Evolutionary conservation across 2,888 invertebrate species (phyloP).

Genomic region (Colletes collaris): DNA sequence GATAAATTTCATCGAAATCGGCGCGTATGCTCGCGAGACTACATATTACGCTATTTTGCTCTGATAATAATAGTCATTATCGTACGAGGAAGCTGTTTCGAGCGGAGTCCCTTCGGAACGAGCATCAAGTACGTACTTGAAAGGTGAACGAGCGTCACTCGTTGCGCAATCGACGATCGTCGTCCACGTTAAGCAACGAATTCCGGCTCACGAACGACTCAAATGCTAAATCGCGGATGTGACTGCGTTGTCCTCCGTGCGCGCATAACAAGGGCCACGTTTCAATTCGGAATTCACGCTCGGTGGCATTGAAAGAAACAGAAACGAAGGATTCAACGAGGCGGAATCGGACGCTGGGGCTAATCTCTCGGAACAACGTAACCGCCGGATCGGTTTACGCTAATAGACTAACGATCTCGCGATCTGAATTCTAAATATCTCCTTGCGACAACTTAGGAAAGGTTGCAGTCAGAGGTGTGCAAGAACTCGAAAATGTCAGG

Average conservation of each 20-base stretch:
- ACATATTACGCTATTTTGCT: too few relatives aligned
- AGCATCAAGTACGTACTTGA: slow-evolving; percentile 46
- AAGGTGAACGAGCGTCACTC: slow-evolving; percentile 53
- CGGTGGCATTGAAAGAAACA: slow-evolving; percentile 58
- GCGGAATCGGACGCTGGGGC: slow-evolving; percentile 29
- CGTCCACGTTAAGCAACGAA: slow-evolving; percentile 67
- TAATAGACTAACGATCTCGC: slow-evolving; percentile 12
- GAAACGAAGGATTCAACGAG: slow-evolving; percentile 38
- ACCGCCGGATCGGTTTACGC: slow-evolving; percentile 36
- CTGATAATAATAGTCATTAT: neutral
- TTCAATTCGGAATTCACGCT: slow-evolving; percentile 57
- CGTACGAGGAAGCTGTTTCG: slow-evolving; percentile 3
- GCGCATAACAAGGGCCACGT: slow-evolving; percentile 41
- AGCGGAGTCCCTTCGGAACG: slow-evolving; percentile 9
- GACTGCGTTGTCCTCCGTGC: slow-evolving; percentile 16
- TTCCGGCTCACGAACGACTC: slow-evolving; percentile 61
- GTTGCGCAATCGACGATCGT: slow-evolving; percentile 66
- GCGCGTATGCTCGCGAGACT: too few relatives aligned
- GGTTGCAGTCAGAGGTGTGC: neutral
- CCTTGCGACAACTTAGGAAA: slow-evolving; percentile 5
- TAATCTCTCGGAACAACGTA: slow-evolving; percentile 44
- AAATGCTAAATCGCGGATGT: slow-evolving; percentile 70
- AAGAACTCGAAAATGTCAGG: too few relatives aligned
- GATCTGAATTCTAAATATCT: slow-evolving; percentile 25
- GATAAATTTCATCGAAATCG: too few relatives aligned